phyloP scores from a whole-genome alignment of 1,140 invertebrate genomes.

The Muscidifurax raptorellus region DNA sequence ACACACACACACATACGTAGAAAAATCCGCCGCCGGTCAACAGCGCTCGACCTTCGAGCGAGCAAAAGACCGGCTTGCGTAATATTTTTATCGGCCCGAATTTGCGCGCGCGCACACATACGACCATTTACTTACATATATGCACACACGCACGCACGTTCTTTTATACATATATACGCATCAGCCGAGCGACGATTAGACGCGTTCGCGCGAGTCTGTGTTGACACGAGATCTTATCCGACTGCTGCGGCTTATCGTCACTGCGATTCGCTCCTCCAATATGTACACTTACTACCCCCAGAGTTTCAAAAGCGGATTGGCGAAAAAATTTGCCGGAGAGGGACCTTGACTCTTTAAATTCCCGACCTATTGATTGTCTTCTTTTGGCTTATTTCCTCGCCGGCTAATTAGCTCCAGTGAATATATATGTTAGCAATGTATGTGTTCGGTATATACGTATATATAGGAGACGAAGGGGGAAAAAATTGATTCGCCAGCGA shows the following conservation, averaged over 20 bases:
- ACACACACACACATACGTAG: not conserved
- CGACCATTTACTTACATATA: no score
- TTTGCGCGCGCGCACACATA: conserved; percentile 58
- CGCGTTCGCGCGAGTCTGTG: not conserved
- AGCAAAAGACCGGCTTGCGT: conserved; percentile 64
- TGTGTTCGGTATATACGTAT: not conserved
- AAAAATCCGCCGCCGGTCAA: not conserved
- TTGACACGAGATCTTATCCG: conserved; percentile 6
- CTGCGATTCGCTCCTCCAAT: not conserved
- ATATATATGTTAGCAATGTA: not conserved
- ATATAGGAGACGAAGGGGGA: not conserved
- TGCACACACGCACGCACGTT: not conserved
- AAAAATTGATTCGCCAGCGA: not conserved
- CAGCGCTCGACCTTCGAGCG: conserved; percentile 67
- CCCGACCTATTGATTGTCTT: not conserved
- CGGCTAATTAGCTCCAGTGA: not conserved
- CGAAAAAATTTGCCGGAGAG: not conserved
- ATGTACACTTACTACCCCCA: no score
- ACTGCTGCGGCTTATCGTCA: not conserved
- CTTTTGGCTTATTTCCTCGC: not conserved
- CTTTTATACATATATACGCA: not conserved
- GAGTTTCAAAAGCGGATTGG: no score
- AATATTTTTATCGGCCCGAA: conserved; percentile 73
- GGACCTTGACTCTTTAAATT: no score
- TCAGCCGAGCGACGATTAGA: not conserved